Base-by-base conservation (phyloP, 2,113 vertebrate species). In the Thermophis baileyi region DNA sequence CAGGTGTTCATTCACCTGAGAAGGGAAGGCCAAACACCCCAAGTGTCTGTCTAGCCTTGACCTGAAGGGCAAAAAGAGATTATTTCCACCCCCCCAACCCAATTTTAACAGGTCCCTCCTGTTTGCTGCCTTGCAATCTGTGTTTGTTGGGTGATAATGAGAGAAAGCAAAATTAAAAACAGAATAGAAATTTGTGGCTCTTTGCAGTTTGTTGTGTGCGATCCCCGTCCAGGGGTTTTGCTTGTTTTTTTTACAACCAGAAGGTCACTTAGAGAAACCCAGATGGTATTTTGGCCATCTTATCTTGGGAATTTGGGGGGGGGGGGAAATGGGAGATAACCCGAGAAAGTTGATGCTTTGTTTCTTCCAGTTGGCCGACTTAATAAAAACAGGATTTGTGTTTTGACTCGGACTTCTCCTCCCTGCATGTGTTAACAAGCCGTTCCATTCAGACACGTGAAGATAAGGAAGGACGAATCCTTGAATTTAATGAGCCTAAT, bases 401-500 rank as follows among this genome's bases (percentile, higher is more conserved):
- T 85, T 89, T 96, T 94, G 46, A 86, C 50, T 95, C 92, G 44
- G 12, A 7, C 35, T 16, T 94, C 69, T 53, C 46, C 9, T 96
- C 92, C 85, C 85, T 90, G 16, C 35, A 88, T 93, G 40, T 85
- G 87, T 90, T 69, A 88, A 94, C 90, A 97, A 91, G 49, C 85
- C 55, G 51, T 90, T 95, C 60, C 93, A 24, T 69, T 95, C 81
- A 47, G 93, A 96, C 95, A 86, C 46, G 90, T 94, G 94, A 81
- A 90, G 92, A 81, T 85, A 85, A 91, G 90, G 94, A 69, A 88
- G 93, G 94, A 46, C 57, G 94, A 94, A 95, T 92, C 55, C 69
- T 94, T 50, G 35, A 44, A 60, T 88, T 81, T 81, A 93, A 86
- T 35, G 87, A 44, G 92, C 90, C 93, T 93, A 86, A 89, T 92